Evolutionary conservation across 2,888 invertebrate genomes (phyloP).

Genomic region (Phorcus lineatus): DNA sequence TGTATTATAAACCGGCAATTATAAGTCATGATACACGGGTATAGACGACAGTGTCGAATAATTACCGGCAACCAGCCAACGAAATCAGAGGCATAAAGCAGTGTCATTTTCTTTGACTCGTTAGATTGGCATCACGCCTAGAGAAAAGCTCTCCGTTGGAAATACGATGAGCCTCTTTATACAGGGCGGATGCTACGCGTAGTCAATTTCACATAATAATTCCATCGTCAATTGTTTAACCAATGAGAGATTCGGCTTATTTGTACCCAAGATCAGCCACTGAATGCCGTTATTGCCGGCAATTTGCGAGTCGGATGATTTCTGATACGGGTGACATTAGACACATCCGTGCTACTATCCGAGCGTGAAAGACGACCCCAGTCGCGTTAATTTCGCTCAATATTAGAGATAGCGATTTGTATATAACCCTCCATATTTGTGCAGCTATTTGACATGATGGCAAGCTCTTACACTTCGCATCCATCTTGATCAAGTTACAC

Average conservation of each 20-base stretch:
- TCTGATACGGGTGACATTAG: constrained; percentile 15
- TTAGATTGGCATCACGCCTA: background rate
- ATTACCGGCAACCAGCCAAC: no score
- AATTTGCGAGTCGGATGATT: constrained; percentile 4
- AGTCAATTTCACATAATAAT: constrained; percentile 11
- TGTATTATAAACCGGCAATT: no score
- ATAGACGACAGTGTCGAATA: no score
- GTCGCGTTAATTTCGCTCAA: constrained; percentile 4
- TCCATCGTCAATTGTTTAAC: background rate
- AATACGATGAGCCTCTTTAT: background rate
- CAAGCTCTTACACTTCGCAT: background rate
- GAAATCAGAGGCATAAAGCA: background rate
- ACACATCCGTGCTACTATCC: background rate
- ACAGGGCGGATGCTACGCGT: background rate
- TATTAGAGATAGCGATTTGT: constrained; percentile 4
- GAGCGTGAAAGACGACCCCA: background rate
- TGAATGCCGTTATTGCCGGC: constrained; percentile 1
- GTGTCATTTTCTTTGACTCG: background rate
- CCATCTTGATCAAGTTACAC: constrained; percentile 5
- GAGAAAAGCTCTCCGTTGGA: background rate
- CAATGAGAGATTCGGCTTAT: background rate
- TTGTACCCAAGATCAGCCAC: constrained; percentile 2
- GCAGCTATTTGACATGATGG: background rate
- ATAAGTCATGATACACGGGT: no score
- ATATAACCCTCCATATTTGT: constrained; percentile 4